Base-by-base conservation (phyloP, 1,140 invertebrate species). In the Drosophila virilis region DNA sequence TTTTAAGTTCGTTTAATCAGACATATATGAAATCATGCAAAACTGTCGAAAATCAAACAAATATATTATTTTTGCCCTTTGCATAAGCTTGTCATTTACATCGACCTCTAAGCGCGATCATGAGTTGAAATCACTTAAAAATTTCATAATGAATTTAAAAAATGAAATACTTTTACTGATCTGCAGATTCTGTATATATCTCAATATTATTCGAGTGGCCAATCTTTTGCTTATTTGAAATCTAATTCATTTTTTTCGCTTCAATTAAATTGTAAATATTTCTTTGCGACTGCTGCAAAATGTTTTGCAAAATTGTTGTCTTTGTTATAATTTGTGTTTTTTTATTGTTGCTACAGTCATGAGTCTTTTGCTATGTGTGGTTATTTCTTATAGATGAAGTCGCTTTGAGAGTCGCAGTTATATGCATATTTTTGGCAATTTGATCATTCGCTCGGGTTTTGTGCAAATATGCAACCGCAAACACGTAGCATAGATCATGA, bases 381-480 rank as follows among this genome's bases (percentile, higher is more conserved):
- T 74, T 55, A 70, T 75, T 80, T 75, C 77, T 80, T 54, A 28
- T 37, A 17, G 57, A 59, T 79, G 57, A 73, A 60, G 62, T 79
- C 71, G 45, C 13, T 28, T 79, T 74, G 4, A 12, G 38, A 42
- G 38, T 42, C 40, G 40, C 40, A 77, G 48, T 51, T 73, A 76
- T 77, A 72, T 72, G 77, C 71, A 79, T 65, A 71, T 77, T 77
- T 60, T 37, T 33, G 65, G 79, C 59, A 73, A 71, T 70, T 64
- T 70, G 66, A 78, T 83, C 57, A 79, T 66, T 62, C 43, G 50
- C 68, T 59, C 62, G 51, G 38, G 45, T 71, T 69, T 71, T 75
- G 65, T 73, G 59, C 50, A 86, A 80, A 58, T 80, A 86, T 85
- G 74, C 75, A 78, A 57, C 48, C 50, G 40, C 66, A 73, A 74